Conservation (phyloP, 2,888 invertebrate genomes). For the Drosophila paranaensis region DNA sequence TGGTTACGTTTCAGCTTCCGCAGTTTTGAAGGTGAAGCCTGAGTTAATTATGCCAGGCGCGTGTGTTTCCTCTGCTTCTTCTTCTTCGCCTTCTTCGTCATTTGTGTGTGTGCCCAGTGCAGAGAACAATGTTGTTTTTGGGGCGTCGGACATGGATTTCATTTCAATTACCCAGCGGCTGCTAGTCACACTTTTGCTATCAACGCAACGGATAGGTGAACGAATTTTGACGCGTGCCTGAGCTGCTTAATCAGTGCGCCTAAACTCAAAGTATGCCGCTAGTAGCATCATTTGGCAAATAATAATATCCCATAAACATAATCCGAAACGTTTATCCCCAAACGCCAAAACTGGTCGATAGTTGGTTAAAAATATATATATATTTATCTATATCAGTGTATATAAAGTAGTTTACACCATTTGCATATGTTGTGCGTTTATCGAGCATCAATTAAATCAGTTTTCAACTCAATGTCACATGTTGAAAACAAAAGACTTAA, state of each 20-base stretch:
- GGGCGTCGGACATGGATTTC: conserved; percentile 31
- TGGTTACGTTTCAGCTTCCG: conserved; percentile 58
- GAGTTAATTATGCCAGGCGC: conserved; percentile 56
- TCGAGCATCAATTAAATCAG: conserved; percentile 29
- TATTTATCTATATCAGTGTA: background rate
- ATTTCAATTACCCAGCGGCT: conserved; percentile 51
- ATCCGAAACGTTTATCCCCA: background rate
- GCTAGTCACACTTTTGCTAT: conserved; percentile 39
- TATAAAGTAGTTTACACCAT: conserved; percentile 11
- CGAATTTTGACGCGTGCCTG: conserved; percentile 47
- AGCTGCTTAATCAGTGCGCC: background rate
- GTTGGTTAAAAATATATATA: background rate
- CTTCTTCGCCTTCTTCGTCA: too few species aligned
- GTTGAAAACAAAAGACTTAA: conserved; percentile 72
- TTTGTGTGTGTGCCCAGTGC: conserved; percentile 13
- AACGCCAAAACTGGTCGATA: background rate
- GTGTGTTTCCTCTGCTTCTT: conserved; percentile 31
- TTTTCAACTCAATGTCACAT: conserved; percentile 52
- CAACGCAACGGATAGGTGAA: conserved; percentile 22
- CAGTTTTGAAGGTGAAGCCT: conserved; percentile 57
- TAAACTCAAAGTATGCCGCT: background rate
- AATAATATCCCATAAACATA: background rate
- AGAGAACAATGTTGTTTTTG: conserved; percentile 26
- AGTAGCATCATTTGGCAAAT: background rate
- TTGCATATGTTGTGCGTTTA: conserved; percentile 13